A percentile compares a stretch with the other conserved stretches of the same genome.
Evolutionary conservation across 2,888 invertebrate species (phyloP).

Genomic region (Spilosoma lubricipeda): DNA sequence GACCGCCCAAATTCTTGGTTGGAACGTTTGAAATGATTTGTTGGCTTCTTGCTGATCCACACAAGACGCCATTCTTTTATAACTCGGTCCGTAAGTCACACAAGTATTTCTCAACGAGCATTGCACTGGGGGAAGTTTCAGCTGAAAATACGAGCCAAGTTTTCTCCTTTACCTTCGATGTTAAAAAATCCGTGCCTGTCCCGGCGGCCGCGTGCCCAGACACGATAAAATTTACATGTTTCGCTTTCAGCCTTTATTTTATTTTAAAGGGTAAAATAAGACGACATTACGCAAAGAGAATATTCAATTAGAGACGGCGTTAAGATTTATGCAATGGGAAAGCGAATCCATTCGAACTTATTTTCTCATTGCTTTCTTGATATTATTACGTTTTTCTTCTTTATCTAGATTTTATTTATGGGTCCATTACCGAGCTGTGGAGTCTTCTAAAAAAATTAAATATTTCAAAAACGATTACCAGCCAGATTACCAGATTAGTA

Average conservation of each 20-base stretch:
- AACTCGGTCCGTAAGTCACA: slow-evolving; percentile 78
- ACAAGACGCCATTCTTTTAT: slow-evolving; percentile 76
- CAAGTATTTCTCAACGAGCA: slow-evolving; percentile 79
- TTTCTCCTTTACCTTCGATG: slow-evolving; percentile 76
- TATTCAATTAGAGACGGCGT: slow-evolving; percentile 83
- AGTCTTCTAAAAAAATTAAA: slow-evolving; percentile 11
- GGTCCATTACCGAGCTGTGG: slow-evolving; percentile 18
- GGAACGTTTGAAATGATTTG: slow-evolving; percentile 70
- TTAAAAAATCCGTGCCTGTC: slow-evolving; percentile 76
- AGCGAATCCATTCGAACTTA: slow-evolving; percentile 61
- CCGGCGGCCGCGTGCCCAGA: slow-evolving; percentile 72
- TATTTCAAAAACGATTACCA: not conserved
- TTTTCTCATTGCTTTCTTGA: slow-evolving; percentile 57
- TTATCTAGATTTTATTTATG: slow-evolving; percentile 39
- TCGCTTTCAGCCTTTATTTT: slow-evolving; percentile 82
- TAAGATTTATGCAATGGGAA: slow-evolving; percentile 74
- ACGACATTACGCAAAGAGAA: slow-evolving; percentile 82
- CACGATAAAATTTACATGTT: slow-evolving; percentile 85
- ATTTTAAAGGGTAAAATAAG: slow-evolving; percentile 85
- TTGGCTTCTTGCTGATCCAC: slow-evolving; percentile 60
- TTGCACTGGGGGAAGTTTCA: slow-evolving; percentile 79
- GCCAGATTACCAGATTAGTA: too few relatives aligned
- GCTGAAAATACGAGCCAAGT: slow-evolving; percentile 83
- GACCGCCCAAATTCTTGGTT: slow-evolving; percentile 61
- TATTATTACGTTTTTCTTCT: slow-evolving; percentile 27